Base-by-base conservation (phyloP, 1,140 invertebrate genomes). In the Tetragonula clypearis region DNA sequence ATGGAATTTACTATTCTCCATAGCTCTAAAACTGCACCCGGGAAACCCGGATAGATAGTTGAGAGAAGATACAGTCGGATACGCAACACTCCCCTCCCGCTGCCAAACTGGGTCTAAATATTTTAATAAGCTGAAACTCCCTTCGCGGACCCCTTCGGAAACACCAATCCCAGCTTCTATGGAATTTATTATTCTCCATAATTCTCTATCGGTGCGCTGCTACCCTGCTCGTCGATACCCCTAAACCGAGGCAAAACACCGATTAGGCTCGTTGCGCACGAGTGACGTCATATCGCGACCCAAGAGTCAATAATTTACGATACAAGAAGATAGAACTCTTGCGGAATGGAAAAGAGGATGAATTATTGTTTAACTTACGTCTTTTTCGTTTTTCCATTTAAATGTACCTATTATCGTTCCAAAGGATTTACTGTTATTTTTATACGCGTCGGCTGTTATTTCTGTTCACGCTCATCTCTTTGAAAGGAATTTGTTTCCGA, bases 241-340 rank as follows among this genome's bases (percentile, higher is more conserved):
- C 9, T 15, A 58, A 72, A 19, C 23, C 12, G 15, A 53, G 69
- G 72, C 26, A 19, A 35, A 72, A 73, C 75, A 92, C 91, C 90
- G 93, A 94, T 94, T 94, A 94, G 93, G 92, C 82, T 62, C 23
- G 60, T n/a, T n/a, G 60, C 4, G 12, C 41, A 41, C 41, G 5
- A 62, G 23, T 62, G 60, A 62, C 60, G 60, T 1, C 23, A n/a
- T 23, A n/a, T 4, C 23, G 3, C 60, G 11, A 62, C 23, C 11
- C 23, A n/a, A 62, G 60, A n/a, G 23, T n/a, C 11, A 62, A 12
- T 4, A 12, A 62, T 2, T 21, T 14, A 62, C 11, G 11, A 62
- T 5, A n/a, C n/a, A n/a, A n/a, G 60, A n/a, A 62, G 41, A 62
- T n/a, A 35, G 2, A 35, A 62, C 12, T 5, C 11, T 9, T n/a